phyloP scores from a whole-genome alignment of 2,888 invertebrate genomes.

The Lepeophtheirus nordmannii region DNA sequence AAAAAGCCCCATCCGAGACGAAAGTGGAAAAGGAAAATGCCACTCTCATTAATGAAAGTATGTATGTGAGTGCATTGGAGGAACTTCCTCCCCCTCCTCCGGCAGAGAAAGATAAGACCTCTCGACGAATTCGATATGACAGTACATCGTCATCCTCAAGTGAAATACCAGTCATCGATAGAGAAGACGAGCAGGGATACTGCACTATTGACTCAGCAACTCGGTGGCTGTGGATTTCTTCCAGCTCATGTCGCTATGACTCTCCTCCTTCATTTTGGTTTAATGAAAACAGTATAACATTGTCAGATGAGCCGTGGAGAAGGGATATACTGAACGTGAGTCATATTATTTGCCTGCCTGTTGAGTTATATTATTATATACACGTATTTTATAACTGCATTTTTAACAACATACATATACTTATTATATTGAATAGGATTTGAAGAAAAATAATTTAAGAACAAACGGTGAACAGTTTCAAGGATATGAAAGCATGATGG shows the following conservation, averaged over 20 bases:
- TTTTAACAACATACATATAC: neutral
- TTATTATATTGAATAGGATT: too few species aligned
- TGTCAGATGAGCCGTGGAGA: constrained; percentile 43
- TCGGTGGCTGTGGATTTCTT: constrained; percentile 63
- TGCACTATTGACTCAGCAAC: constrained; percentile 31
- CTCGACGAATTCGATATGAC: neutral
- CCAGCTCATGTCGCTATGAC: constrained; percentile 62
- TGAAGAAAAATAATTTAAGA: too few species aligned
- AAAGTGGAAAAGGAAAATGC: neutral
- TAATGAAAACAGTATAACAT: constrained; percentile 20
- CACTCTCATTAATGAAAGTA: constrained; percentile 12
- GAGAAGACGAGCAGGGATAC: constrained; percentile 11
- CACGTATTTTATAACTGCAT: too few species aligned
- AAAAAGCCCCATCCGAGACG: neutral
- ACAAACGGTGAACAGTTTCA: too few species aligned
- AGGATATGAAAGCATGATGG: constrained; percentile 37
- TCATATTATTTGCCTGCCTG: neutral
- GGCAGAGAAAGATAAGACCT: neutral
- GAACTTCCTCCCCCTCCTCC: neutral
- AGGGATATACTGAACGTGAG: constrained; percentile 47
- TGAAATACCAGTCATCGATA: neutral
- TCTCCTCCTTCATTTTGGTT: constrained; percentile 60
- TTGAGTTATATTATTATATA: neutral
- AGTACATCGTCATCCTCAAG: too few species aligned
- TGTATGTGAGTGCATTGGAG: constrained; percentile 19